Base-by-base conservation (phyloP, 2,888 invertebrate species). In the Polydrusus tereticollis region DNA sequence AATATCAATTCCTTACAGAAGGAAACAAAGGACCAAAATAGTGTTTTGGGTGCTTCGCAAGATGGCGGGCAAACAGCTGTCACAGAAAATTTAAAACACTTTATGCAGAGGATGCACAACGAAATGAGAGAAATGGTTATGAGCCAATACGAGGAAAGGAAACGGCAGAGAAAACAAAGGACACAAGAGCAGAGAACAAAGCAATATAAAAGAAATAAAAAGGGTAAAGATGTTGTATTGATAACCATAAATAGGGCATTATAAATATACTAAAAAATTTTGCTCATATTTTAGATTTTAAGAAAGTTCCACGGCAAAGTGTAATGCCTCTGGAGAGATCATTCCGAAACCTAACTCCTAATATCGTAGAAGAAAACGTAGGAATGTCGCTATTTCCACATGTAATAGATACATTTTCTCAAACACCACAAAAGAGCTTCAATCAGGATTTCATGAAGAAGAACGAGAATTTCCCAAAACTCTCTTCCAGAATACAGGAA, bases 31-130 rank as follows among this genome's bases (percentile, higher is more conserved):
- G n/a, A 21, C 1, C 18, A 20, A 20, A 8, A n/a, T 43, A 7
- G 6, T 14, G 6, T 55, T 55, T 55, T 57, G 45, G 66, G 43
- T n/a, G 20, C 18, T 6, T 23, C 36, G 20, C 58, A 76, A 33
- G 67, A 75, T 20, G 76, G 75, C 6, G 75, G 76, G 70, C 7
- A 74, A 8, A 73, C 77, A 29, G 68, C 78, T 3, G 76, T 78
- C 7, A 77, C 77, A 1, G 73, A 78, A 26, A 77, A 66, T 66
- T 60, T 80, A 26, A 72, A 76, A 21, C 79, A 81, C 16, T 78
- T 79, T 36, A 64, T 81, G 6, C 26, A 52, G 3, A 76, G 73
- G 58, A 80, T 79, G 78, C 78, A 74, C 23, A 58, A 77, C 29
- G 75, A 79, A 47, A 64, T 80, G 26, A 75, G 71, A n/a, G 63